Percentiles rank a stretch among this genome's conserved stretches.
These are phyloP conservation scores for Xestia rhomboidea DNA, from an alignment of 2,888 invertebrate genomes.

Conservation along the genomic window DNA sequence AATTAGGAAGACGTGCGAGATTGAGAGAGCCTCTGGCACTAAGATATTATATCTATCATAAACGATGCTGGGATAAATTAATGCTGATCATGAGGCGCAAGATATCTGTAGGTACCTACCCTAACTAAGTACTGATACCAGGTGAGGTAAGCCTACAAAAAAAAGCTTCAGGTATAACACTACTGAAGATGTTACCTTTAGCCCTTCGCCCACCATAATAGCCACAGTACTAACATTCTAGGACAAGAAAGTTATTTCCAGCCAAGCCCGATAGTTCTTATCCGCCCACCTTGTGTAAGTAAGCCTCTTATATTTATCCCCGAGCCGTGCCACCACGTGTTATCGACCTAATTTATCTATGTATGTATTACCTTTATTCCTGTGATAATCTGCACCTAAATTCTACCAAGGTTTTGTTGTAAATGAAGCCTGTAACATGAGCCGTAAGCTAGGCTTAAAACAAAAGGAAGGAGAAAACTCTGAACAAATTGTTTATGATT, in stretches of 20 bases:
- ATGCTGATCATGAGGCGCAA: no score
- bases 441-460: not conserved
- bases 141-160: no score
- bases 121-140: no score
- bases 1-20: not conserved
- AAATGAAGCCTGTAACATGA: not conserved
- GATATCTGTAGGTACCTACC: no score
- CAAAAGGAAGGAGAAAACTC: not conserved
- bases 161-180: not conserved
- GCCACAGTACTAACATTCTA: conserved; percentile 30
- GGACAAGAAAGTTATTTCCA: conserved; percentile 55
- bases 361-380: conserved; percentile 35
- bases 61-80: not conserved
- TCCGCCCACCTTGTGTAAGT: conserved; percentile 50
- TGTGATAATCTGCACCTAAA: conserved; percentile 22
- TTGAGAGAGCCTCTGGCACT: not conserved
- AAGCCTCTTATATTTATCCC: conserved; percentile 53
- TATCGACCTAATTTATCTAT: conserved; percentile 59
- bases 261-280: conserved; percentile 44
- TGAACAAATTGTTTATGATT: not conserved
- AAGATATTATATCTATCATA: not conserved
- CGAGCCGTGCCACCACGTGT: conserved; percentile 19
- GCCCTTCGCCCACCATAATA: conserved; percentile 1
- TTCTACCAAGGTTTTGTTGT: conserved; percentile 25
- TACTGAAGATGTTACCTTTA: conserved; percentile 24